phyloP scores from a whole-genome alignment of 1,140 invertebrate species.

The Drosophila varians region DNA sequence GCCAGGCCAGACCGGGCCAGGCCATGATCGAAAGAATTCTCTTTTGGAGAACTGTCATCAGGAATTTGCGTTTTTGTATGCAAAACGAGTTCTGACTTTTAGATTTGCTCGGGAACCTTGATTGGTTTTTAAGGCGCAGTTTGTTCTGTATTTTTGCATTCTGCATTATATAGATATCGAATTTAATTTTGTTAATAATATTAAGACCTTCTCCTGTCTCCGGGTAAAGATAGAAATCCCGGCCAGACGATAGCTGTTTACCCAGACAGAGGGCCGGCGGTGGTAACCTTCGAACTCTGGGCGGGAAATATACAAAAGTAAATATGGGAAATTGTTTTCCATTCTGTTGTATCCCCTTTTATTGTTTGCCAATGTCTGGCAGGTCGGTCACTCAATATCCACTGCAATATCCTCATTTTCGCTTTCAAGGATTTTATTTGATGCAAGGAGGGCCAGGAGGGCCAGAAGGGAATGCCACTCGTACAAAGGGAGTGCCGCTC shows the following conservation, averaged over 20 bases:
- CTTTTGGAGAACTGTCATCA: constrained; percentile 34
- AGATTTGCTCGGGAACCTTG: constrained; percentile 35
- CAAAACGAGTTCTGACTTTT: constrained; percentile 50
- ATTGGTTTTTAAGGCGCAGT: constrained; percentile 18
- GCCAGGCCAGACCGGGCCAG: no score
- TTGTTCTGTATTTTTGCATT: not conserved
- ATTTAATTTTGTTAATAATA: not conserved
- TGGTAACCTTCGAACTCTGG: constrained; percentile 60
- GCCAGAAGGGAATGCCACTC: no score
- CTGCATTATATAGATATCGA: not conserved
- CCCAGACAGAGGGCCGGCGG: constrained; percentile 35
- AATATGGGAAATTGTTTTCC: constrained; percentile 68
- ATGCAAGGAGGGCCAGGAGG: constrained; percentile 5
- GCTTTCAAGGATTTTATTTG: constrained; percentile 20
- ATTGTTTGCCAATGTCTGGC: constrained; percentile 70
- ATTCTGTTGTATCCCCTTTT: constrained; percentile 5
- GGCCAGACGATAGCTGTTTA: constrained; percentile 53
- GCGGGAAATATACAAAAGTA: constrained; percentile 62
- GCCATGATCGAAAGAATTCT: constrained; percentile 41
- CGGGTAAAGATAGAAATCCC: constrained; percentile 12
- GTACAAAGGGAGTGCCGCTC: constrained; percentile 68
- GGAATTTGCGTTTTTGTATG: constrained; percentile 43
- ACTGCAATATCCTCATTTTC: constrained; percentile 19
- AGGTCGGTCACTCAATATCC: constrained; percentile 41
- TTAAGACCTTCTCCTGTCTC: not conserved